These are phyloP conservation scores for Agrochola macilenta DNA, from an alignment of 2,888 invertebrate species.

Conservation along the genomic window DNA sequence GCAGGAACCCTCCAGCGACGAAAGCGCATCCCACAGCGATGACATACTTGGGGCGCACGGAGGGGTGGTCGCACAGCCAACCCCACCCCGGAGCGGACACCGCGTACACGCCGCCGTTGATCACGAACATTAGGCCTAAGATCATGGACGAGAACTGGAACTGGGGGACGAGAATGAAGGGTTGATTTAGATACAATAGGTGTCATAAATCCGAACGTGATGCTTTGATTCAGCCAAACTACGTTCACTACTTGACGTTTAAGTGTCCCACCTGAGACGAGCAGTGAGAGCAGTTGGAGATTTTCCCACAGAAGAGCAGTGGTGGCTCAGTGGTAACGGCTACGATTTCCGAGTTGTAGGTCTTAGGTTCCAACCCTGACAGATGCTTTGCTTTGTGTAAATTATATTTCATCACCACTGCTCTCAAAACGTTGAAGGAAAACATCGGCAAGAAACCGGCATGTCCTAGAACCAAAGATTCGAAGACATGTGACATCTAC, in stretches of 20 bases:
- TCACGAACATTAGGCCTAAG: slow-evolving; percentile 95
- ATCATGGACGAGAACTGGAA: slow-evolving; percentile 93
- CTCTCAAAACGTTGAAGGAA: too few relatives aligned
- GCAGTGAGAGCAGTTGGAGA: too few relatives aligned
- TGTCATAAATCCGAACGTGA: not conserved
- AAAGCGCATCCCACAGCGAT: slow-evolving; percentile 92
- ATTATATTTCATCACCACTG: too few relatives aligned
- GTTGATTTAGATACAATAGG: not conserved
- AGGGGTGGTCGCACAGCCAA: slow-evolving; percentile 93
- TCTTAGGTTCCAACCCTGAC: too few relatives aligned
- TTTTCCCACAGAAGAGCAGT: not conserved
- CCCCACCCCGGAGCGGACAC: slow-evolving; percentile 95
- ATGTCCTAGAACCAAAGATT: too few relatives aligned
- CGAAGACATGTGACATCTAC: too few relatives aligned
- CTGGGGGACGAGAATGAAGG: slow-evolving; percentile 74
- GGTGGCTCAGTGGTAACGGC: too few relatives aligned
- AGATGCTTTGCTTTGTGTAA: too few relatives aligned
- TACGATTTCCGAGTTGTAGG: too few relatives aligned
- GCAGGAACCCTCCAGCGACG: slow-evolving; percentile 92
- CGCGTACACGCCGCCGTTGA: slow-evolving; percentile 95
- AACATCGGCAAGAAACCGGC: too few relatives aligned
- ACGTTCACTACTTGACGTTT: too few relatives aligned
- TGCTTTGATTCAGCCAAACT: not conserved
- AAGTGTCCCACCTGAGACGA: too few relatives aligned
- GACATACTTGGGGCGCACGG: slow-evolving; percentile 92